These are phyloP conservation scores for Acanthochromis polyacanthus DNA, from an alignment of 2,113 vertebrate species.

Conservation along the genomic window DNA sequence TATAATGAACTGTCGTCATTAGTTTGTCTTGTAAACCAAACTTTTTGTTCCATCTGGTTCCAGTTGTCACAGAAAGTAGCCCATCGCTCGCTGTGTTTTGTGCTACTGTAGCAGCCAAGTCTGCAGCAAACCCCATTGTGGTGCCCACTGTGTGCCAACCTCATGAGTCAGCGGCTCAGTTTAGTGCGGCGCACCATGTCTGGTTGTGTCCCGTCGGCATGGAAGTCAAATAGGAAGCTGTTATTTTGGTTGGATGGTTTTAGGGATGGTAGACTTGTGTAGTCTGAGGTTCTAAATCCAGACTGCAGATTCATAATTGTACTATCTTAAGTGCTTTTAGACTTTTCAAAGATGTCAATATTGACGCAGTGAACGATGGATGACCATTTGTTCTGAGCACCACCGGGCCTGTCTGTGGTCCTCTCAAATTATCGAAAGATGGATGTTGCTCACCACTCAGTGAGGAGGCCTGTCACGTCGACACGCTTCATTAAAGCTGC, in stretches of 20 bases:
- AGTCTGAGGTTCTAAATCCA: constrained; percentile 64
- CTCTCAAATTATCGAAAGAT: constrained; percentile 27
- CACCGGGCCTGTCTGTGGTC: constrained; percentile 28
- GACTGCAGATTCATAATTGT: constrained; percentile 33
- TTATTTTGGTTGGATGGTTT: constrained; percentile 64
- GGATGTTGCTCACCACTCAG: constrained; percentile 18
- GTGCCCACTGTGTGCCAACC: constrained; percentile 33
- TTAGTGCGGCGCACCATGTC: constrained; percentile 54
- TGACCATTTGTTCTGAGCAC: constrained; percentile 15
- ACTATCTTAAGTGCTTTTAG: constrained; percentile 23
- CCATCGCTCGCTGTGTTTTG: neutral
- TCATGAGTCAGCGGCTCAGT: constrained; percentile 60
- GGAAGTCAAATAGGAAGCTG: constrained; percentile 58
- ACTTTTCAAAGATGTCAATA: constrained; percentile 45
- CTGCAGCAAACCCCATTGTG: constrained; percentile 35
- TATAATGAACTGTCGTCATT: too few relatives aligned
- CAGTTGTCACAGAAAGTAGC: neutral
- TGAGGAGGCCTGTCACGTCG: constrained; percentile 17
- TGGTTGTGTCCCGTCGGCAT: constrained; percentile 58
- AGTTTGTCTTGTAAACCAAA: too few relatives aligned
- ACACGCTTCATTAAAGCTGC: constrained; percentile 20
- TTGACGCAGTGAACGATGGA: constrained; percentile 32
- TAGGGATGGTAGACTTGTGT: constrained; percentile 52
- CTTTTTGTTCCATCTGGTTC: too few relatives aligned
- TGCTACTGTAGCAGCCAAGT: constrained; percentile 12